These are phyloP conservation scores for Zapus hudsonius DNA, from an alignment of 2,113 vertebrate species.

Conservation along the genomic window DNA sequence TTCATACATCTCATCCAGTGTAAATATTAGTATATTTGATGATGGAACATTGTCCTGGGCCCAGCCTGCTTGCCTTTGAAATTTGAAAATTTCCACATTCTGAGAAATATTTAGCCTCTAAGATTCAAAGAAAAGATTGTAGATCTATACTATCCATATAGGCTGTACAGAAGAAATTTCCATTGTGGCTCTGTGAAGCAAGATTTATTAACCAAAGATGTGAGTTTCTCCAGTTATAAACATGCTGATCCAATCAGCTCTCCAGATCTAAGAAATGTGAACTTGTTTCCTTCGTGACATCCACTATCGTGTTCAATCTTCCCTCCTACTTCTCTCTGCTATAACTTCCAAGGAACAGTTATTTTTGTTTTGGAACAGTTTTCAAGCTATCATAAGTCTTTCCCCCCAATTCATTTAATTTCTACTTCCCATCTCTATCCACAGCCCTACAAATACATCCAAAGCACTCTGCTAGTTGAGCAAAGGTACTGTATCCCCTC, in stretches of 20 bases:
- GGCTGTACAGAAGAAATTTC: neutral
- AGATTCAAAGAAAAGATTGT: neutral
- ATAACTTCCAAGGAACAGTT: slow-evolving; percentile 55
- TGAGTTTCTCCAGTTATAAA: slow-evolving; percentile 57
- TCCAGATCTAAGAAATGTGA: slow-evolving; percentile 37
- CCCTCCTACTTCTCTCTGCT: slow-evolving; percentile 35
- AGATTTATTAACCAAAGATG: slow-evolving; percentile 24
- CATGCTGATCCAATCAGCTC: slow-evolving; percentile 47
- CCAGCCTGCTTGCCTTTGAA: neutral
- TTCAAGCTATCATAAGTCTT: slow-evolving; percentile 17
- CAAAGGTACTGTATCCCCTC: neutral
- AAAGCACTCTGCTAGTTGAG: neutral
- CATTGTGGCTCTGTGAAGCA: neutral
- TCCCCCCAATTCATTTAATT: neutral
- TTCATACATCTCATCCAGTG: neutral
- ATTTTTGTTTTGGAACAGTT: slow-evolving; percentile 51
- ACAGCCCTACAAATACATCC: neutral
- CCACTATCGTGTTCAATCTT: slow-evolving; percentile 52
- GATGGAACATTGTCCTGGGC: neutral
- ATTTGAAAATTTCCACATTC: slow-evolving; percentile 23
- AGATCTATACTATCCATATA: neutral
- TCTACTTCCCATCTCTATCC: neutral
- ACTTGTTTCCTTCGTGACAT: slow-evolving; percentile 34
- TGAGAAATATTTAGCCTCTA: neutral
- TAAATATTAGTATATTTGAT: slow-evolving; percentile 18